Conservation (phyloP, 1,140 invertebrate species). For the Dinoponera quadriceps region DNA sequence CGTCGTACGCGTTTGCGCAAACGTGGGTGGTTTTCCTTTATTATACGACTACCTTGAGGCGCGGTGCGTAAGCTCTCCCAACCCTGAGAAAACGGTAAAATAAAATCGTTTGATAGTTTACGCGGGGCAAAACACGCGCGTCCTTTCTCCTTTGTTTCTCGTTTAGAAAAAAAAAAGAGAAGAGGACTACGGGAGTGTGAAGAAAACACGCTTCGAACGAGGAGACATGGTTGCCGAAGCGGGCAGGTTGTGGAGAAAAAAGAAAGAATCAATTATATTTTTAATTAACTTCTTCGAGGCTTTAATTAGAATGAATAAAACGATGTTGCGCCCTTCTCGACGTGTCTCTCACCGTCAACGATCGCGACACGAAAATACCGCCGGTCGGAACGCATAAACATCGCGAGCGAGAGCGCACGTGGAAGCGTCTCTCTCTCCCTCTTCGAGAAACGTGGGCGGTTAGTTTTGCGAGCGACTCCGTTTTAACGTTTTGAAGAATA, state of each 20-base stretch:
- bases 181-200: neutral
- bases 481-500: slow-evolving; percentile 20
- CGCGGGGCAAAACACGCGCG: neutral
- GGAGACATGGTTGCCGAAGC: slow-evolving; percentile 18
- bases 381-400: neutral
- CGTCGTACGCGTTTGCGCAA: too few relatives aligned
- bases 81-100: neutral
- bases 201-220: slow-evolving; percentile 36
- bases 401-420: too few relatives aligned
- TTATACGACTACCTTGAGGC: neutral
- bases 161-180: neutral
- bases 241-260: neutral
- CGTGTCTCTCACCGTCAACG: too few relatives aligned
- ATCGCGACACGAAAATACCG: neutral
- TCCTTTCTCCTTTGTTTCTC: neutral
- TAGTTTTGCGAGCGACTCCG: neutral
- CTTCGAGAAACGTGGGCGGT: too few relatives aligned
- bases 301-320: slow-evolving; percentile 41
- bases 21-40: slow-evolving; percentile 1
- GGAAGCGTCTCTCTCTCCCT: too few relatives aligned
- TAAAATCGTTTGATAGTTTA: neutral
- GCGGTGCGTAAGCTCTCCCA: neutral
- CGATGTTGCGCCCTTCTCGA: neutral
- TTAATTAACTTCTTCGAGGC: slow-evolving; percentile 43
- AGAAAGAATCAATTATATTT: slow-evolving; percentile 45